Evolutionary conservation across 1,140 invertebrate species (phyloP).

Genomic region (Lordiphosa stackelbergi): DNA sequence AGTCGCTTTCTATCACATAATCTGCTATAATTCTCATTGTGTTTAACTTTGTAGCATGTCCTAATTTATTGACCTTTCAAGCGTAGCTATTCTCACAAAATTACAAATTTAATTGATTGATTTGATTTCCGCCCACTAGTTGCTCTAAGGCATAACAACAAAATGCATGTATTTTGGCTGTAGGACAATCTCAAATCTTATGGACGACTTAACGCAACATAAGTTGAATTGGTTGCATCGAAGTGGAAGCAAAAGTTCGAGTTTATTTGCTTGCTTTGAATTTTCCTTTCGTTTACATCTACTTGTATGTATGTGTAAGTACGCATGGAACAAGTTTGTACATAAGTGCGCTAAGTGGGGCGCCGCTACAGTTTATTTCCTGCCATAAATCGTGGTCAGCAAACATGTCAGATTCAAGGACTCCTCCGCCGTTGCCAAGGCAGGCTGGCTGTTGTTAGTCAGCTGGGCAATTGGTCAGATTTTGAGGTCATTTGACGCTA

Average conservation of each 20-base stretch:
- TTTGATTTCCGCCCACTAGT: no score
- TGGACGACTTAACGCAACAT: not conserved
- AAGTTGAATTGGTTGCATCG: slow-evolving; percentile 6
- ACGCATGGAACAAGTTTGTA: not conserved
- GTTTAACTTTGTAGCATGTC: no score
- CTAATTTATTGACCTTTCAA: no score
- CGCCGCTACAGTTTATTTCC: slow-evolving; percentile 9
- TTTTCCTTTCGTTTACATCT: not conserved
- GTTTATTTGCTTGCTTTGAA: slow-evolving; percentile 5
- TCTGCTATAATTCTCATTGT: no score
- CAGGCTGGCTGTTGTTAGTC: not conserved
- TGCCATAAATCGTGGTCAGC: slow-evolving; percentile 21
- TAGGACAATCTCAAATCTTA: no score
- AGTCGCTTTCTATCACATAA: no score
- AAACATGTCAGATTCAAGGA: slow-evolving; percentile 20
- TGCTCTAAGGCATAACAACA: no score
- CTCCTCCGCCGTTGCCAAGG: not conserved
- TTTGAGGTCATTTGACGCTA: slow-evolving; percentile 16
- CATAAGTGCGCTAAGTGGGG: slow-evolving; percentile 11
- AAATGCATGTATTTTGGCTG: no score
- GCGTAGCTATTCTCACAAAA: no score
- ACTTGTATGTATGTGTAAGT: not conserved
- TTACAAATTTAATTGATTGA: no score
- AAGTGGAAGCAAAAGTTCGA: slow-evolving; percentile 2
- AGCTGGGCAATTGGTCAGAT: slow-evolving; percentile 1